phyloP scores from a whole-genome alignment of 2,113 vertebrate species.

The Tenrec ecaudatus region DNA sequence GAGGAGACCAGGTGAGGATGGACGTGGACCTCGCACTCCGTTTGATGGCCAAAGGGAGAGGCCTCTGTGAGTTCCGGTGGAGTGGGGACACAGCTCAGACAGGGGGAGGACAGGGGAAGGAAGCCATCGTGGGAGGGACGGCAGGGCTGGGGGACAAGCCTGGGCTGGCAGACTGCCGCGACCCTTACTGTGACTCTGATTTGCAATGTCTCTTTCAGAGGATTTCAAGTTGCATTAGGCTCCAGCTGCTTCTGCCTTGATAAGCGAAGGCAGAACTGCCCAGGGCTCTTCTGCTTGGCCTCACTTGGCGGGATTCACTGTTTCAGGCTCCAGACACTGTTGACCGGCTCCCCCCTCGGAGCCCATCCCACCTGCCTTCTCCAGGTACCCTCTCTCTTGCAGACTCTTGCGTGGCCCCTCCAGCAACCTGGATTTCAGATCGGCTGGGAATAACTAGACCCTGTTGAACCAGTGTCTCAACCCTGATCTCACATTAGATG shows the following conservation, averaged over 20 bases:
- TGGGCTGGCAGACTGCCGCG: background rate
- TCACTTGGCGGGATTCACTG: background rate
- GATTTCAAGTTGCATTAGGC: constrained; percentile 51
- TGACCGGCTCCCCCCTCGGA: background rate
- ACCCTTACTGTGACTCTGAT: background rate
- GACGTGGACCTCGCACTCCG: too few species aligned
- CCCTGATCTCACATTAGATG: background rate
- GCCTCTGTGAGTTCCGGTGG: background rate
- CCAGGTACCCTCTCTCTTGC: too few species aligned
- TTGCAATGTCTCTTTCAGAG: background rate
- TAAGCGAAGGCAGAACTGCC: background rate
- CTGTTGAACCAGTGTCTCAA: background rate
- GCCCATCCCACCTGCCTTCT: background rate
- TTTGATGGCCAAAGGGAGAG: background rate
- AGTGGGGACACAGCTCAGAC: background rate
- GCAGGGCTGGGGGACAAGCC: background rate
- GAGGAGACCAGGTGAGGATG: too few species aligned
- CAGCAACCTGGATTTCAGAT: too few species aligned
- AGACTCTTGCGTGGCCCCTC: background rate
- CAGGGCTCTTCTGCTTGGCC: background rate
- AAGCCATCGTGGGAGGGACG: too few species aligned
- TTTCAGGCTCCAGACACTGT: background rate
- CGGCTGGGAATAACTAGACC: too few species aligned
- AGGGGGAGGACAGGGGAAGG: background rate
- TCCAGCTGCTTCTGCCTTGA: constrained; percentile 5